Conservation (phyloP, 2,113 vertebrate species). For the Cyanocitta stelleri region DNA sequence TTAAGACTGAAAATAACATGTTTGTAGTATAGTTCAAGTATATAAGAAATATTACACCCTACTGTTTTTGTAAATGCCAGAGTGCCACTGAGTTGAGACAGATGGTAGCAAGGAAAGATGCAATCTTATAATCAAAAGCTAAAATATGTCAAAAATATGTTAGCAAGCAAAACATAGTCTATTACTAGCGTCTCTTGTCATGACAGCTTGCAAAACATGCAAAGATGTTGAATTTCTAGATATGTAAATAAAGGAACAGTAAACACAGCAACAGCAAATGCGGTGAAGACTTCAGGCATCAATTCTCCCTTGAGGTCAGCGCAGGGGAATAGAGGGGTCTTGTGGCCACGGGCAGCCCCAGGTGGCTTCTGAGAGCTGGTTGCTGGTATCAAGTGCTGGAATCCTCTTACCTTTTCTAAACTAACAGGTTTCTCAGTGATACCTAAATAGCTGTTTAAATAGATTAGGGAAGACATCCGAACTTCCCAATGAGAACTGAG, state of each 20-base stretch:
- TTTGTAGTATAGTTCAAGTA: constrained; percentile 70
- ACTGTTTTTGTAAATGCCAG: constrained; percentile 76
- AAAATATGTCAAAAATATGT: constrained; percentile 83
- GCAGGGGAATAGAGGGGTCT: background rate
- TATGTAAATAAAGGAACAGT: constrained; percentile 70
- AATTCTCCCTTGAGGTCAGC: background rate
- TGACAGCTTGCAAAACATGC: constrained; percentile 81
- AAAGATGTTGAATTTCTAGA: constrained; percentile 65
- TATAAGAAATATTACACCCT: constrained; percentile 76
- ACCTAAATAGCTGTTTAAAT: constrained; percentile 68
- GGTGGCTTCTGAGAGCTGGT: constrained; percentile 39
- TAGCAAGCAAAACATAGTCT: constrained; percentile 76
- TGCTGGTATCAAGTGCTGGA: constrained; percentile 2
- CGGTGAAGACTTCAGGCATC: background rate
- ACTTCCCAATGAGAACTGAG: constrained; percentile 62
- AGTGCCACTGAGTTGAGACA: constrained; percentile 76
- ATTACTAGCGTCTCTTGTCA: constrained; percentile 72
- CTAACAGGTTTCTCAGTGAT: constrained; percentile 48
- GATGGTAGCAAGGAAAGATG: constrained; percentile 81
- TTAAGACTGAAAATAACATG: constrained; percentile 73
- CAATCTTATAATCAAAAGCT: constrained; percentile 80
- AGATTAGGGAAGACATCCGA: constrained; percentile 61
- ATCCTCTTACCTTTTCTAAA: constrained; percentile 59
- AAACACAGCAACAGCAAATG: constrained; percentile 50
- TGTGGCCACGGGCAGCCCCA: background rate